Percentiles rank a stretch among this genome's conserved stretches.
These are phyloP conservation scores for Lithobates pipiens DNA, from an alignment of 2,797 vertebrate species.

Conservation along the genomic window DNA sequence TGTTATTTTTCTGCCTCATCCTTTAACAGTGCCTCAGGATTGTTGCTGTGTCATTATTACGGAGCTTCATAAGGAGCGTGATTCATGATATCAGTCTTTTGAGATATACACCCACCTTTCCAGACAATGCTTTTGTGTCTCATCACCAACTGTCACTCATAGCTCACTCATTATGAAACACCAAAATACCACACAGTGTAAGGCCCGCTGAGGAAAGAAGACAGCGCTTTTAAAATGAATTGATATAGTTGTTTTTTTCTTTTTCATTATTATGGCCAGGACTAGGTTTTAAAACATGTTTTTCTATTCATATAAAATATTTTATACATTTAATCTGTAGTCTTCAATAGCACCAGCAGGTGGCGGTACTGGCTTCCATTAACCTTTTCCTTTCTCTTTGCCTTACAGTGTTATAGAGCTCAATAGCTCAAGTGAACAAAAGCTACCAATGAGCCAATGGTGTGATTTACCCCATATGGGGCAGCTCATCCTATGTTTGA, in stretches of 20 bases:
- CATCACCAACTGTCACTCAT: not conserved
- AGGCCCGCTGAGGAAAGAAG: not conserved
- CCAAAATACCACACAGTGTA: not conserved
- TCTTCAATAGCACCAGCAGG: not conserved
- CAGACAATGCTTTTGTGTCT: not conserved
- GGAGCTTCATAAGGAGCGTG: conserved; percentile 3
- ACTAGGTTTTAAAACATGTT: not conserved
- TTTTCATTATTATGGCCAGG: not conserved
- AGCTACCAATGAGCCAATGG: too few species aligned
- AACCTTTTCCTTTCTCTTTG: not conserved
- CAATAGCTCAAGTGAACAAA: not conserved
- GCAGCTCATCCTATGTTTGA: too few species aligned
- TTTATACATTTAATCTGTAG: not conserved
- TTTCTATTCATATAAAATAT: not conserved
- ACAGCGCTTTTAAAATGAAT: not conserved
- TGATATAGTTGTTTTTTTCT: too few species aligned
- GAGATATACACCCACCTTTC: conserved; percentile 32
- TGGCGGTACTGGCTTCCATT: not conserved
- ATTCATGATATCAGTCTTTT: conserved; percentile 1
- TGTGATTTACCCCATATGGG: too few species aligned
- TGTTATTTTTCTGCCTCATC: not conserved
- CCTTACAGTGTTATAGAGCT: not conserved
- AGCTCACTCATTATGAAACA: not conserved
- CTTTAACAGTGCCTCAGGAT: not conserved
- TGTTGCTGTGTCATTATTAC: conserved; percentile 22